Base-by-base conservation (phyloP, 2,797 vertebrate genomes). In the Sebastes variabilis region DNA sequence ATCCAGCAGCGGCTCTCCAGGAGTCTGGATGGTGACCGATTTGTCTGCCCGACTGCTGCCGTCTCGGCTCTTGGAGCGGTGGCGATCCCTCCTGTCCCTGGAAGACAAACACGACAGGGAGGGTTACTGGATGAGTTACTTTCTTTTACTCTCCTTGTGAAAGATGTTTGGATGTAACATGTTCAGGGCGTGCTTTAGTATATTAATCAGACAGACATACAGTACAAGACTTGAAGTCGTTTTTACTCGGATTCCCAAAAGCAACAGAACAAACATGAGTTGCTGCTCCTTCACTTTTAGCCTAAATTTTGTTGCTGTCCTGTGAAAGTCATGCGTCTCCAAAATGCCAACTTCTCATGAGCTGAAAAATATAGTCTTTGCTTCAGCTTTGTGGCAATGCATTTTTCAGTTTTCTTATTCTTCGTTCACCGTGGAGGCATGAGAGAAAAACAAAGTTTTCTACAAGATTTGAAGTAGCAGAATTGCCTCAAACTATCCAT, bases 21-120 rank as follows among this genome's bases (percentile, higher is more conserved):
- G 98, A 0, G 98, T 97, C 92, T 99, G 98, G 92, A 99, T 99
- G 2, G 98, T 99, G 75, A 99, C 98, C 0, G 98, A 99, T 77
- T 99, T 99, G 92, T 99, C 98, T 52, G 95, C 97, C 0, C 97
- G 96, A 66, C 97, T 96, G 93, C 96, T 95, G 87, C 95, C 78
- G 75, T 99, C 98, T 69, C 98, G 92, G 81, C 98, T 99, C 62
- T 99, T 99, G 0, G 98, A 99, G 82, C 98, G 98, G 62, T 98
- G 98, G 0, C 97, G 89, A 65, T 99, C 98, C 91, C 97, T 95
- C 6, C 98, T 95, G 5, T 99, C 98, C 94, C 98, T 99, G 81
- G 11, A 34, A 54, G 36, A 64, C 4, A 81, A 7, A n/a, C 36
- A n/a, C 36, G 9, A 8, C 11, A 64, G 2, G 2, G 12, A 8